These are phyloP conservation scores for Onychomys torridus DNA, from an alignment of 2,797 vertebrate species.

Conservation along the genomic window DNA sequence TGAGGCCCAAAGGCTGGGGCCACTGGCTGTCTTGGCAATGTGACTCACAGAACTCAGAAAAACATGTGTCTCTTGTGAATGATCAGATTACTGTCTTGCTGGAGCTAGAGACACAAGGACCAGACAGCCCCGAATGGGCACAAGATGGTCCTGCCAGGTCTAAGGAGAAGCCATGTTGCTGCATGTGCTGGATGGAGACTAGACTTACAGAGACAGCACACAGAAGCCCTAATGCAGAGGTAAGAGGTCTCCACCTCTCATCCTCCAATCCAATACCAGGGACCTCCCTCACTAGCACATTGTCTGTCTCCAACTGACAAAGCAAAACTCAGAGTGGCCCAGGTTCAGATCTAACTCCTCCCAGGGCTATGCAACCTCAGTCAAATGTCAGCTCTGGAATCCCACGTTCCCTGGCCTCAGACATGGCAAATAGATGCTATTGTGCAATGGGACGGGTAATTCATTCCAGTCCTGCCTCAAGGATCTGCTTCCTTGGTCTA, in stretches of 20 bases:
- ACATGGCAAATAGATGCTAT: not conserved
- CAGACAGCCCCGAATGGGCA: conserved; percentile 60
- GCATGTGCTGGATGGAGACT: not conserved
- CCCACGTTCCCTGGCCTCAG: not conserved
- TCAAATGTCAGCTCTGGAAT: not conserved
- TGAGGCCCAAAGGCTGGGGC: no score
- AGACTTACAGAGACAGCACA: not conserved
- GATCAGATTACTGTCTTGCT: conserved; percentile 39
- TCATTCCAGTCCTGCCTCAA: not conserved
- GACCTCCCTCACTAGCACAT: not conserved
- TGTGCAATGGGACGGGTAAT: not conserved
- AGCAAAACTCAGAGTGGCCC: not conserved
- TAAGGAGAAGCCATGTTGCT: conserved; percentile 48
- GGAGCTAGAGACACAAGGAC: not conserved
- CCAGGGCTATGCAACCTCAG: not conserved
- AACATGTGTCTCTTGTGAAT: conserved; percentile 48
- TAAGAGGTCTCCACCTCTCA: not conserved
- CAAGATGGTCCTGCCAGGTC: conserved; percentile 33
- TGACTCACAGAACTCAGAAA: not conserved
- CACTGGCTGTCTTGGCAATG: not conserved
- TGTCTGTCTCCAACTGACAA: not conserved
- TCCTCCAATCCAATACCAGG: not conserved
- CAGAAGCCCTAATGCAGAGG: not conserved
- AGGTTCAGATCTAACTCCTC: not conserved
- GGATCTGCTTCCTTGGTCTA: not conserved